Evolutionary conservation across 1,140 invertebrate species (phyloP), one percentile per base, ranked within the genome.

Genomic region (Drosophila pseudoananassae): DNA sequence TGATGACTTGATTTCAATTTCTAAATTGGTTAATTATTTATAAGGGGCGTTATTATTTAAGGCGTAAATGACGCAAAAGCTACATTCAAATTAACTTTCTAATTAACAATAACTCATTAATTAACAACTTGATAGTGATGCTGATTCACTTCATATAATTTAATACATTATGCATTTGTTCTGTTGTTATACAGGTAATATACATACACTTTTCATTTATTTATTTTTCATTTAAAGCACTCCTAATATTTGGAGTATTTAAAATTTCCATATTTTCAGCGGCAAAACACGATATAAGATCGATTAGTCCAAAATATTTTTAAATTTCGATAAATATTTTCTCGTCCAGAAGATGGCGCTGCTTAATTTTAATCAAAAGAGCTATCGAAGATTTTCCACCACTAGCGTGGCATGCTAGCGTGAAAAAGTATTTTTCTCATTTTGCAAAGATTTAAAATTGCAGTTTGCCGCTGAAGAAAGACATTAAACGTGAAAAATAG

Each of bases 371-470:
- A n/a, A 4, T 12, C 33, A 10, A 36, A 36, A n/a, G 33, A 10
- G 10, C 33, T 36, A 36, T 36, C 33, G 33, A 36, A 36, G 12
- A 36, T 43, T 15, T 17, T 17, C 40, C 40, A 17, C 5, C 40
- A 15, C 40, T 43, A 15, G 40, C 40, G 40, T 17, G n/a, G 40
- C 40, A 15, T 14, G 40, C 14, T 43, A 43, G 84, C 79, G 76
- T 66, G 63, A 79, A 79, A 83, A 87, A 73, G 20, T 15, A 78
- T 79, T 50, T 51, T 51, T 50, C 83, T 20, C 33, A 43, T 73
- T 87, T 82, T 83, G 81, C 83, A 55, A 65, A 68, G 52, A 74
- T 60, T 79, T 61, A 64, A 89, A 83, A 79, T 70, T 77, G 14
- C 47, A 25, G 38, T 69, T 78, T 73, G 50, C 29, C 23, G 57